These are phyloP conservation scores for Eristalis intricaria DNA, from an alignment of 2,888 invertebrate species.

Conservation along the genomic window DNA sequence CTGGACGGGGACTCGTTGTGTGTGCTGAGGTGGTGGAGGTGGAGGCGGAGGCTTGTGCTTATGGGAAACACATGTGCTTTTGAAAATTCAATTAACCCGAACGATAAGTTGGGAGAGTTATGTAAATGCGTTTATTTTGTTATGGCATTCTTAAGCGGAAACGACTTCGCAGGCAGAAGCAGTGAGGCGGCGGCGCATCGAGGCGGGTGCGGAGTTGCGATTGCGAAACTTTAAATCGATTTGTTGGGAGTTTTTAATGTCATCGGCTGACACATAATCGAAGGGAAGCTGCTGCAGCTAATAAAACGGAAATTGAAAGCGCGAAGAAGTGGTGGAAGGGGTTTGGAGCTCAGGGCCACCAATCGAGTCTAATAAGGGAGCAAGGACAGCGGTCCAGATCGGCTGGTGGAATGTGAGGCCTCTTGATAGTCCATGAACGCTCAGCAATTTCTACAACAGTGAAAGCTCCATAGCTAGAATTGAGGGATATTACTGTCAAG, in stretches of 20 bases:
- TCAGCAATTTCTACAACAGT: too few species aligned
- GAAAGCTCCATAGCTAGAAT: too few species aligned
- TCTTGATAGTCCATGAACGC: too few species aligned
- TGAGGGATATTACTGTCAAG: too few species aligned
- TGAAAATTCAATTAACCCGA: constrained; percentile 61
- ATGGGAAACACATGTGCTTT: constrained; percentile 48
- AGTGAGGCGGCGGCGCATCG: background rate
- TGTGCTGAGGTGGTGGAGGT: background rate
- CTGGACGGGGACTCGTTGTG: background rate
- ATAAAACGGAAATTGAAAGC: background rate
- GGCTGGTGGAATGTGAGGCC: too few species aligned
- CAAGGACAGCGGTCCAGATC: too few species aligned
- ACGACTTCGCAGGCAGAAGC: background rate
- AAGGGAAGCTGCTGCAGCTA: too few species aligned
- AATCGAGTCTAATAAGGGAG: too few species aligned
- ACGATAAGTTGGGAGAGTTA: constrained; percentile 48
- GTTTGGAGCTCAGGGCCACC: too few species aligned
- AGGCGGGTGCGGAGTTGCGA: background rate
- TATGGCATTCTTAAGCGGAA: background rate
- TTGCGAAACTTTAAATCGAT: background rate
- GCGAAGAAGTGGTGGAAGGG: background rate
- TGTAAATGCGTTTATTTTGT: constrained; percentile 44
- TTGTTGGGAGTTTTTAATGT: background rate
- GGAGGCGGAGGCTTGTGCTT: background rate
- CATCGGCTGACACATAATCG: background rate